Conservation (phyloP, 2,797 vertebrate genomes). For the Diplodus puntazzo region DNA sequence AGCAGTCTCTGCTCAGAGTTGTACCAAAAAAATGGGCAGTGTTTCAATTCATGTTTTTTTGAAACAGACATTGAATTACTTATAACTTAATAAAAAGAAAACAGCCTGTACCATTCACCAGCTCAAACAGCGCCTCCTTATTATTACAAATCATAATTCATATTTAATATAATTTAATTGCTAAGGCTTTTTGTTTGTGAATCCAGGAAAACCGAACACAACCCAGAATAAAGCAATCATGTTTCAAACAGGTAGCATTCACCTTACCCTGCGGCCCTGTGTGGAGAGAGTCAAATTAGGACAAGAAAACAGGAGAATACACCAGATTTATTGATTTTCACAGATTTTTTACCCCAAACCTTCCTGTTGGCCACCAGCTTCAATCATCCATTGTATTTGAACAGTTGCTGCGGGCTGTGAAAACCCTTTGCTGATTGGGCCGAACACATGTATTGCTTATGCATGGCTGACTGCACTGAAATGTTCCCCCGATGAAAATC, state of each 20-base stretch:
- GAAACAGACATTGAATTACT: too few relatives aligned
- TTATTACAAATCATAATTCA: constrained; percentile 11
- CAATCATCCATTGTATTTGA: not conserved
- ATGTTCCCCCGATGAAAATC: not conserved
- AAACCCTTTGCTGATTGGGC: not conserved
- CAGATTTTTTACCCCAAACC: not conserved
- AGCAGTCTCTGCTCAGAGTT: constrained; percentile 8
- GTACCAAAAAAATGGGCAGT: too few relatives aligned
- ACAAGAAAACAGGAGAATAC: not conserved
- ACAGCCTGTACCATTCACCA: not conserved
- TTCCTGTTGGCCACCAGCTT: not conserved
- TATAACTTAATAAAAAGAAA: too few relatives aligned
- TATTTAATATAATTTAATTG: not conserved
- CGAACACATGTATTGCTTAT: not conserved
- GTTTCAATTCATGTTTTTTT: too few relatives aligned
- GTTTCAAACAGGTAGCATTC: not conserved
- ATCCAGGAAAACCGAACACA: not conserved
- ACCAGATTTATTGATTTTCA: not conserved
- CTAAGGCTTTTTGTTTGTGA: not conserved
- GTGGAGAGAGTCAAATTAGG: not conserved
- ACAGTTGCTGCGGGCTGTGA: not conserved
- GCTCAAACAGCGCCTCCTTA: not conserved
- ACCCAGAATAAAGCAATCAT: not conserved
- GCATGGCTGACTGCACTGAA: not conserved
- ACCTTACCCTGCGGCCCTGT: not conserved